Evolutionary conservation across 2,888 invertebrate genomes (phyloP), one percentile per base, ranked within the genome.

Genomic region (Nymphalis polychloros): DNA sequence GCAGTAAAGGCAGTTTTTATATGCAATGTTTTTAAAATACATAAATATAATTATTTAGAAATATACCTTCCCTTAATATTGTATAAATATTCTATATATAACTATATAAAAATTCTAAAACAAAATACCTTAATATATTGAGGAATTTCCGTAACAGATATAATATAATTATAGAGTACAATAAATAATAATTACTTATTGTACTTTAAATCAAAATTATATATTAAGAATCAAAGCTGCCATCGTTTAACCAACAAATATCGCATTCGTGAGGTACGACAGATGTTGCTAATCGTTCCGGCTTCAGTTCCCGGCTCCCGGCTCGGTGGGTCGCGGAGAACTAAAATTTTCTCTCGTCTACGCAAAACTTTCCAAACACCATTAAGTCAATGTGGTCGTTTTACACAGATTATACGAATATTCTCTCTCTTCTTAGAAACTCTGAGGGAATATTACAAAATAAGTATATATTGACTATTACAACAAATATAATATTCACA

Each of bases 301-400:
- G 49, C 48, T 48, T 62, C 74, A 75, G 74, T 74, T 73, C 64
- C 76, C 69, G 19, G 41, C 27, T 52, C 27, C 52, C 52, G 20
- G 23, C 10, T 78, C 73, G 75, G 75, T 78, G 80, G 79, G 78
- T 81, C 81, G 83, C 81, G 79, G 80, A 78, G 78, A 89, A 88
- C 90, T 89, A 87, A 89, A 87, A 89, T 89, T 87, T 84, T 85
- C 87, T 85, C 84, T 78, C 77, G 86, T 86, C 84, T 78, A 77
- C 79, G 83, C 79, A 80, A 78, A 90, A 92, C 86, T 91, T 91
- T 80, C 84, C 81, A 81, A 92, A 90, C 89, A 89, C 87, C 90
- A 91, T 92, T 91, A 90, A 86, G 86, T 88, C 87, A 90, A 91
- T 89, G 87, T 89, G 88, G 77, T 80, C 83, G 86, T 88, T 89